Percentiles rank a stretch among this genome's conserved stretches.
Evolutionary conservation across 2,797 vertebrate genomes (phyloP).

Genomic region (Catostomus latipinnis): DNA sequence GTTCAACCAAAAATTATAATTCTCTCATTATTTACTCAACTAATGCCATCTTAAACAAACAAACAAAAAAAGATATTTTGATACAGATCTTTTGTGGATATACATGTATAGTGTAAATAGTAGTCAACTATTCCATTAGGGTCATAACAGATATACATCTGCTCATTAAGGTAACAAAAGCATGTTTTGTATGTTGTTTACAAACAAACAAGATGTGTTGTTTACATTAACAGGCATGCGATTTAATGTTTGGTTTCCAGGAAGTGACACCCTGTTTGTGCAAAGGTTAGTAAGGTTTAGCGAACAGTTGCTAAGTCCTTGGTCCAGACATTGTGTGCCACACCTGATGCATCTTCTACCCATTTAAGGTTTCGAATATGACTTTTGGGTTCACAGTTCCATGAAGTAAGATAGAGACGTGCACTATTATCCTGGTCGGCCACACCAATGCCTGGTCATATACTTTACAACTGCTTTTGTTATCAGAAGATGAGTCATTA

Average conservation of each 20-base stretch:
- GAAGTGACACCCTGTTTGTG: slow-evolving; percentile 1
- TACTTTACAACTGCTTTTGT: slow-evolving; percentile 19
- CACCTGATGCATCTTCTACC: slow-evolving; percentile 1
- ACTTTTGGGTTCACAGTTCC: not conserved
- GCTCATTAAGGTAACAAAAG: not conserved
- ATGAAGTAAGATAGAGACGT: not conserved
- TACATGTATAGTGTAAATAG: no score
- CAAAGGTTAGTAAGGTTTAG: slow-evolving; percentile 45
- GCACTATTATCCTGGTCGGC: not conserved
- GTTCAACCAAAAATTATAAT: no score
- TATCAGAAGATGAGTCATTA: slow-evolving; percentile 10
- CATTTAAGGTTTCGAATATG: not conserved
- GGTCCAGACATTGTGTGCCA: not conserved
- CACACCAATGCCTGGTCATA: not conserved
- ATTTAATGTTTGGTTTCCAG: slow-evolving; percentile 25
- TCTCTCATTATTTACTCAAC: no score
- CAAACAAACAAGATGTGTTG: not conserved
- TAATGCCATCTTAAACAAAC: no score
- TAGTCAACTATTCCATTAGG: no score
- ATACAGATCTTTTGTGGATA: not conserved
- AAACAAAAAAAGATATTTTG: no score
- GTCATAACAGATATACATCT: no score
- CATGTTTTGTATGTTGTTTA: no score
- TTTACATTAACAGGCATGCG: not conserved
- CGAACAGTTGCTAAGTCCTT: slow-evolving; percentile 26